Evolutionary conservation across 2,797 vertebrate genomes (phyloP).

Genomic region (Brachyrhaphis roseni): DNA sequence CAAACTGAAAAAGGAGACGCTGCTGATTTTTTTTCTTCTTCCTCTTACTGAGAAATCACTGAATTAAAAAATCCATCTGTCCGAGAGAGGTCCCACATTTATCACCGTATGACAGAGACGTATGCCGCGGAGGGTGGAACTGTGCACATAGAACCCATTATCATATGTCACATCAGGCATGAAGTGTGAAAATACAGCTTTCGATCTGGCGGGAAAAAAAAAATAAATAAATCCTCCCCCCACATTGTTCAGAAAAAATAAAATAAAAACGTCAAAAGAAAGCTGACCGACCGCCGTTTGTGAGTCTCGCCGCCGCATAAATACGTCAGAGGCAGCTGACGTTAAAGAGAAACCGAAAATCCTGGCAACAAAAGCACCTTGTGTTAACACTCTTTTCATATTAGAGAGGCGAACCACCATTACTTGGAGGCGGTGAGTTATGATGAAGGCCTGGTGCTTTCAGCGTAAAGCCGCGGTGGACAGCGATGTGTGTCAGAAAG

Average conservation of each 20-base stretch:
- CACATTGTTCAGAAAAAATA: constrained; percentile 38
- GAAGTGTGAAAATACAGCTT: constrained; percentile 20
- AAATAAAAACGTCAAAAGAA: constrained; percentile 38
- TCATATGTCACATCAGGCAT: constrained; percentile 63
- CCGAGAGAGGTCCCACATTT: constrained; percentile 45
- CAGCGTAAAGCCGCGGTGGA: constrained; percentile 16
- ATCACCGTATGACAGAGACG: constrained; percentile 65
- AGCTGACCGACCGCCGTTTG: constrained; percentile 14
- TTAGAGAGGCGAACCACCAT: constrained; percentile 25
- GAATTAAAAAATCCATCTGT: constrained; percentile 62
- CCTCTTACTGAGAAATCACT: constrained; percentile 55
- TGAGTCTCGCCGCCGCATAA: constrained; percentile 2
- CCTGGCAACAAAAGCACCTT: constrained; percentile 31
- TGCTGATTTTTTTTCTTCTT: constrained; percentile 40
- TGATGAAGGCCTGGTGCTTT: constrained; percentile 50
- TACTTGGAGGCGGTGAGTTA: constrained; percentile 42
- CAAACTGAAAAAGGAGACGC: constrained; percentile 27
- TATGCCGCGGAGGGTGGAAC: constrained; percentile 56
- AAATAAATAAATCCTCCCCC: background rate
- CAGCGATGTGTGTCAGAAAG: constrained; percentile 44
- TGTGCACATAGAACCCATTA: constrained; percentile 69
- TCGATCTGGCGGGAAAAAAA: constrained; percentile 38
- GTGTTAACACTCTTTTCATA: constrained; percentile 33
- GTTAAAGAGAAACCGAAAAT: constrained; percentile 28
- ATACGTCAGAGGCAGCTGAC: constrained; percentile 10